Evolutionary conservation across 2,888 invertebrate genomes (phyloP), one percentile per base, ranked within the genome.

Genomic region (Melolontha melolontha): DNA sequence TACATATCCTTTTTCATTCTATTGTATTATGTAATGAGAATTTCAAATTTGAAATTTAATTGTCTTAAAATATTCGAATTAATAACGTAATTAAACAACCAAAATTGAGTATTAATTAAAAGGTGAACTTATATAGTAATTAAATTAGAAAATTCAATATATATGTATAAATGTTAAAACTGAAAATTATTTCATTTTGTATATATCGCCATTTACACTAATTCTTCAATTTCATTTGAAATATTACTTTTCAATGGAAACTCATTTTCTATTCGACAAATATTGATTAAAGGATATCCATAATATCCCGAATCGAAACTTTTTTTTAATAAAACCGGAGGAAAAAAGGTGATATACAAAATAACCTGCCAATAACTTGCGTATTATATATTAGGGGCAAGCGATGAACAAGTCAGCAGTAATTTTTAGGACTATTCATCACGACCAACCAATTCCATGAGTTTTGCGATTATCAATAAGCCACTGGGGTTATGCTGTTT

Each of bases 381-480:
- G 22, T 44, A 22, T 49, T 49, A 54, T 42, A 22, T 42, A 57
- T 27, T 52, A 49, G 51, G n/a, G 57, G 42, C 42, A 42, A 57
- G 22, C 22, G 41, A 27, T 57, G 57, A 27, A 57, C 42, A 22
- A 57, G 42, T 57, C 57, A 57, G 42, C 42, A 57, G 17, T 57
- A 57, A 57, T 57, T 57, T 42, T 27, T 57, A 6, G 42, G 22
- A 11, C 42, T 57, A 57, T 57, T 57, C 42, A 57, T 57, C 57
- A 62, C 59, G 14, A 14, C 10, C 47, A 47, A 11, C 42, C 34
- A 12, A 62, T 47, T 47, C 29, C 47, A 52, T 29, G 29, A 62
- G 14, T 62, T 47, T 47, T 62, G 47, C 59, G 34, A 39, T 62
- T 62, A 16, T 34, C 47, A 42, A 47, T 52, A 34, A 6, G 10